Percentiles rank a stretch among this genome's conserved stretches.
Conservation (phyloP, 2,888 invertebrate genomes). For the Caenorhabditis drosophilae region DNA sequence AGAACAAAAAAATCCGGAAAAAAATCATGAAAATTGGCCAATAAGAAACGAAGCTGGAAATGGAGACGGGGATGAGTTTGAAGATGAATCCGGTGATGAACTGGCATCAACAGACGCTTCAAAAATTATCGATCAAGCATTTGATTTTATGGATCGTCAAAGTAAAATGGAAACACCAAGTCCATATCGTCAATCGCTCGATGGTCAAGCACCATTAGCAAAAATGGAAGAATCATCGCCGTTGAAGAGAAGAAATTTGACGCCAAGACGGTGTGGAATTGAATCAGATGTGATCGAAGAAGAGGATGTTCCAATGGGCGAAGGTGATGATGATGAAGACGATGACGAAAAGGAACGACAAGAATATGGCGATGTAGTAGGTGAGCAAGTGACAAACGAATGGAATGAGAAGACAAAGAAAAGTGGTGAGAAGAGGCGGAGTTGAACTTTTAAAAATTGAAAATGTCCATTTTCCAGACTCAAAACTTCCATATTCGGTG, state of each 20-base stretch:
- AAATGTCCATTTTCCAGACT: not conserved
- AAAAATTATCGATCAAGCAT: constrained; percentile 49
- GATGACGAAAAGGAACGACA: constrained; percentile 7
- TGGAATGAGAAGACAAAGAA: not conserved
- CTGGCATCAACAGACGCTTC: constrained; percentile 28
- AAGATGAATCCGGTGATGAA: constrained; percentile 6
- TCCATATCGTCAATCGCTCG: constrained; percentile 17
- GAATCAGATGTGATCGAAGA: constrained; percentile 20
- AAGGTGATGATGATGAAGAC: constrained; percentile 7
- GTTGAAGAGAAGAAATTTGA: not conserved
- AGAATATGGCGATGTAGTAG: constrained; percentile 7
- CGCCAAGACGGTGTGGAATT: not conserved
- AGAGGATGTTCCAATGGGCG: constrained; percentile 16
- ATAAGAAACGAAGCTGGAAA: too few relatives aligned
- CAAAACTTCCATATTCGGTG: constrained; percentile 39
- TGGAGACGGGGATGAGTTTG: constrained; percentile 9
- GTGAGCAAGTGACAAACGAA: not conserved
- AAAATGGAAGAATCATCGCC: constrained; percentile 5
- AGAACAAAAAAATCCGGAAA: constrained; percentile 1
- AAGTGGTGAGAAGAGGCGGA: not conserved
- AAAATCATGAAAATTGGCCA: constrained; percentile 5
- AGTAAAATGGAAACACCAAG: constrained; percentile 19
- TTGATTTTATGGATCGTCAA: constrained; percentile 46
- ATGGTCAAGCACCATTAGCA: constrained; percentile 16
- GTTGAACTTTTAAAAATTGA: not conserved